Base-by-base conservation (phyloP, 2,113 vertebrate species). In the Maccullochella peelii region DNA sequence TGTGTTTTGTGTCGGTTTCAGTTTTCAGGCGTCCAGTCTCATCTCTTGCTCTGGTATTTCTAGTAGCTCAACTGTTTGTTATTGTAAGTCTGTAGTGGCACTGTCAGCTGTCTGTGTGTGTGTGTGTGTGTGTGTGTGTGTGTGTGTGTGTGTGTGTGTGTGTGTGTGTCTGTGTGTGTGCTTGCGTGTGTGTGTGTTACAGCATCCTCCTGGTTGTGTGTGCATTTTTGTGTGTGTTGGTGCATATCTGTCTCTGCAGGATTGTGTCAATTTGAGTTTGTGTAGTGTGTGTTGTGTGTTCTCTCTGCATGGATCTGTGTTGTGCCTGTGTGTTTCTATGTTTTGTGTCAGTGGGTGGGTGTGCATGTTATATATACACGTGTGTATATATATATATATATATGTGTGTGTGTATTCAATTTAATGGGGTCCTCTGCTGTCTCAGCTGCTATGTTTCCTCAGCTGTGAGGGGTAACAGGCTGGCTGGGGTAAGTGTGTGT, bases 21-120 rank as follows among this genome's bases (percentile, higher is more conserved):
- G 73, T 84, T 91, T 85, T 75, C 90, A 87, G 84, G 74, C 73
- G 52, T 82, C 54, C 27, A 5, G 79, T 83, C 86, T 92, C 83
- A 65, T 90, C 90, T 86, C 73, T 50, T 4, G 6, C 88, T 55
- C 50, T 65, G 92, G 93, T 89, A 94, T 95, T 95, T 95, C 90
- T 93, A 93, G 92, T 93, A 90, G 91, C 90, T 88, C 90, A 89
- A 91, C 88, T 92, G 93, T 92, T 92, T 94, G 91, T 93, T 95
- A 88, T 94, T 89, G 90, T 90, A 89, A 88, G 77, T 72, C 89
- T 80, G 84, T 87, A 82, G 85, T 36, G 82, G 73, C 82, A 16
- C 89, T 36, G 79, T 93, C 95, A 95, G 95, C 94, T 95, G 95
- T 94, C 44, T 21, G 38, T 68, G 15, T 79, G 82, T 76, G 62